phyloP scores from a whole-genome alignment of 2,797 vertebrate genomes.

The Phataginus tricuspis region DNA sequence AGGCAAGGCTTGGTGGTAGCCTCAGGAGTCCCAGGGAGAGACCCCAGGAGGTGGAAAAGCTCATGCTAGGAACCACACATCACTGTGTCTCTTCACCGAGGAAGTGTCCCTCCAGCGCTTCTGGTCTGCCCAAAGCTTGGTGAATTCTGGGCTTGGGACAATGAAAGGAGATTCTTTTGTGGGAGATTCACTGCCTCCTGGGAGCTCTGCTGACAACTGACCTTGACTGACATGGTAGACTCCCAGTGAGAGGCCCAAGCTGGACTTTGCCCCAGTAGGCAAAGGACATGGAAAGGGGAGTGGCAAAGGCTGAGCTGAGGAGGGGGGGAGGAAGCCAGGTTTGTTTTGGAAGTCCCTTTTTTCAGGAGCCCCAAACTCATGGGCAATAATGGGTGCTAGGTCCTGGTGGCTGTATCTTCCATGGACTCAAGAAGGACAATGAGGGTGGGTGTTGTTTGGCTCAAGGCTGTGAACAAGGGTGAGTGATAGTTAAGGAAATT shows the following conservation, averaged over 20 bases:
- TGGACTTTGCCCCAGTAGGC: slow-evolving; percentile 19
- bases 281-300: background rate
- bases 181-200: background rate
- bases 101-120: background rate
- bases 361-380: background rate
- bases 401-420: background rate
- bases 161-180: background rate
- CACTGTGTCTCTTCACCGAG: background rate
- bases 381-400: background rate
- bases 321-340: background rate
- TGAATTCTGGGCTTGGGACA: background rate
- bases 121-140: background rate
- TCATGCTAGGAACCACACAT: background rate
- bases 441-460: background rate
- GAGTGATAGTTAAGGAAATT: background rate
- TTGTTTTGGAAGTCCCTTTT: background rate
- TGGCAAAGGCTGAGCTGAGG: background rate
- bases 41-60: background rate
- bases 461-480: background rate
- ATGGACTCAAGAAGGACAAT: background rate
- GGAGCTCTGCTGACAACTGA: background rate
- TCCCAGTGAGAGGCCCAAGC: background rate
- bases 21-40: background rate
- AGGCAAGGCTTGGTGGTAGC: background rate
- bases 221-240: background rate